Conservation (phyloP, 2,797 vertebrate genomes). For the Loriculus beryllinus region DNA sequence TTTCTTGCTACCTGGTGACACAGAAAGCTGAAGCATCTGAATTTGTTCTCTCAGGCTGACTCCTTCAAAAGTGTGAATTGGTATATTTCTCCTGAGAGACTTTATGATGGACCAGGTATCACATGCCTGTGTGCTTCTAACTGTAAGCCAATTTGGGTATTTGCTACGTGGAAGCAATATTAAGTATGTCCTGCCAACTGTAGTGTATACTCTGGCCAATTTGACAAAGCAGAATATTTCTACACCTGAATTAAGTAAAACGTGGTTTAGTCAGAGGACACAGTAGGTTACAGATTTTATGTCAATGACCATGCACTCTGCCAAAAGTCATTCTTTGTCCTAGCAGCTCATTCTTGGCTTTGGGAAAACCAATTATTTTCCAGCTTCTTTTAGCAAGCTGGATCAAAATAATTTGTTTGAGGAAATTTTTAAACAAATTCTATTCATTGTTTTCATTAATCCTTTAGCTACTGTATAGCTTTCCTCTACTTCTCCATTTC, state of each 20-base stretch:
- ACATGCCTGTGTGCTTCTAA: neutral
- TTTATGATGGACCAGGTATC: neutral
- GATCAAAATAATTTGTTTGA: neutral
- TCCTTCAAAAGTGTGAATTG: neutral
- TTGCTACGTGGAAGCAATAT: neutral
- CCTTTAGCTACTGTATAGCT: neutral
- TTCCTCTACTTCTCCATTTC: neutral
- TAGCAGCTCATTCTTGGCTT: neutral
- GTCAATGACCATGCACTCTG: neutral
- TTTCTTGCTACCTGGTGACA: neutral
- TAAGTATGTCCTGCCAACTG: neutral
- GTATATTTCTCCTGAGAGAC: neutral
- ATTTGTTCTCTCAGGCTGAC: neutral
- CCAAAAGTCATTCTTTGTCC: neutral
- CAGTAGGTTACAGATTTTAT: neutral
- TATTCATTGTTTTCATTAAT: neutral
- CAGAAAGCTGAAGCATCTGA: neutral
- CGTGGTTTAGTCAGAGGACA: neutral
- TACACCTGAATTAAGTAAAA: neutral
- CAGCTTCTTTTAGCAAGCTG: neutral
- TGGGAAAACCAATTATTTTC: neutral
- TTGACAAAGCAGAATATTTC: neutral
- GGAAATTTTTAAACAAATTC: neutral
- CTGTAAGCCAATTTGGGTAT: neutral
- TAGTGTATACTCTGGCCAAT: neutral